Evolutionary conservation across 2,113 vertebrate species (phyloP).

Genomic region (Coryphaenoides rupestris): DNA sequence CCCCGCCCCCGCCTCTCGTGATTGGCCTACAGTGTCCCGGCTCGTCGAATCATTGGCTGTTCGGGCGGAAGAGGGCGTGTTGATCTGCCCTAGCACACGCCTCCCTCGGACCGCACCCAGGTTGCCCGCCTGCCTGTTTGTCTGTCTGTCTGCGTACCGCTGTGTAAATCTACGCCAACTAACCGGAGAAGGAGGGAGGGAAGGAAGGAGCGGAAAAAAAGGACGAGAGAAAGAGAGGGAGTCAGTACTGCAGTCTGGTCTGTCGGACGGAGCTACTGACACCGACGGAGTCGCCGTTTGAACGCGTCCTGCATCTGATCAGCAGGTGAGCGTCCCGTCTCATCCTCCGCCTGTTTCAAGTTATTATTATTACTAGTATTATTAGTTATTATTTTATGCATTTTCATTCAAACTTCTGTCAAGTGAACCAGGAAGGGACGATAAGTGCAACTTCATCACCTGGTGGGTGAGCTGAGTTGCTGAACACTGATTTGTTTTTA

Average conservation of each 20-base stretch:
- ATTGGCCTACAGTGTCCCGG: constrained; percentile 49
- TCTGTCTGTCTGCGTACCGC: constrained; percentile 33
- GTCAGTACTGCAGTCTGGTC: constrained; percentile 53
- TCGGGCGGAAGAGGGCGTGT: constrained; percentile 11
- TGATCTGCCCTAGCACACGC: constrained; percentile 35
- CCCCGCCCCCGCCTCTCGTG: not conserved
- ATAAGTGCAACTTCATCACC: constrained; percentile 34
- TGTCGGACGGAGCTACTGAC: constrained; percentile 44
- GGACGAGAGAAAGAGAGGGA: constrained; percentile 42
- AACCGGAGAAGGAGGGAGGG: constrained; percentile 58
- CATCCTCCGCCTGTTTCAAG: not conserved
- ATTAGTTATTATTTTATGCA: not conserved
- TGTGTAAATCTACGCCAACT: constrained; percentile 45
- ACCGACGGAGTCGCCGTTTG: constrained; percentile 49
- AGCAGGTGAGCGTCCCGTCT: constrained; percentile 57
- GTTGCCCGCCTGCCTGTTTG: too few relatives aligned
- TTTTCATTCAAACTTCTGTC: constrained; percentile 37
- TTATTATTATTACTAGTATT: too few relatives aligned
- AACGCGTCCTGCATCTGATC: constrained; percentile 54
- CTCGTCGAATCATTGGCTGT: constrained; percentile 3
- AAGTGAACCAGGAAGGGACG: constrained; percentile 54
- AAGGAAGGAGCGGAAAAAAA: constrained; percentile 12
- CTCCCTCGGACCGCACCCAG: constrained; percentile 68
- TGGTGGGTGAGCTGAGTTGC: constrained; percentile 31
- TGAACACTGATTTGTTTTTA: constrained; percentile 10